These are phyloP conservation scores for Allobates femoralis DNA, from an alignment of 2,797 vertebrate species.

Conservation along the genomic window DNA sequence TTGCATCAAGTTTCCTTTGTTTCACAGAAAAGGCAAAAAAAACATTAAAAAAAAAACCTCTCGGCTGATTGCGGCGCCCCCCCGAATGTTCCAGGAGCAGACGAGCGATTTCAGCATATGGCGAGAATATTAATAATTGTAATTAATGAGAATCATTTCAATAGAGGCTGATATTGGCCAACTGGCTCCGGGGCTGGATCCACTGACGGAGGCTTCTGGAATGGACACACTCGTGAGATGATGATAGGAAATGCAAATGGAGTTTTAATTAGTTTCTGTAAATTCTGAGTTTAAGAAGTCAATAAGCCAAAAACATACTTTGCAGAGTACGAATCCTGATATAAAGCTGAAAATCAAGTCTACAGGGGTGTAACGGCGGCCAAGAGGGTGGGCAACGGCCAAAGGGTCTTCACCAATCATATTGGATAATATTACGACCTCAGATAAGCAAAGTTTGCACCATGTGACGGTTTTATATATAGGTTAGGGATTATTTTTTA, in stretches of 20 bases:
- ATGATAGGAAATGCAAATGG: conserved; percentile 42
- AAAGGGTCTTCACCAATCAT: too few species aligned
- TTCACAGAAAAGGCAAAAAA: background rate
- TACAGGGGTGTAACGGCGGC: background rate
- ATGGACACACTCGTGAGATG: conserved; percentile 29
- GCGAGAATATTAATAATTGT: conserved; percentile 52
- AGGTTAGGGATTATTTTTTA: too few species aligned
- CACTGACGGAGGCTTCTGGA: conserved; percentile 40
- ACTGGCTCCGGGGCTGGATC: conserved; percentile 34
- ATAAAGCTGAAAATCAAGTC: background rate
- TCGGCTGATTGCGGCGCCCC: background rate
- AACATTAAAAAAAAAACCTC: background rate
- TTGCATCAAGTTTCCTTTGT: conserved; percentile 19
- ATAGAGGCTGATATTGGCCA: conserved; percentile 28
- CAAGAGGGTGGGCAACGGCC: too few species aligned
- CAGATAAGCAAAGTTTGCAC: too few species aligned
- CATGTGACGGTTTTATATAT: too few species aligned
- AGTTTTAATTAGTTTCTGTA: conserved; percentile 37
- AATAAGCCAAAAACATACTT: background rate
- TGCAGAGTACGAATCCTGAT: background rate
- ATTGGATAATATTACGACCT: too few species aligned
- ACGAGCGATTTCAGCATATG: conserved; percentile 28
- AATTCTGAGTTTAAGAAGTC: background rate
- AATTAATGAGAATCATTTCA: conserved; percentile 57
- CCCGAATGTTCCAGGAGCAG: conserved; percentile 14